These are phyloP conservation scores for Willowsia nigromaculata DNA, from an alignment of 2,888 invertebrate species.

Conservation along the genomic window DNA sequence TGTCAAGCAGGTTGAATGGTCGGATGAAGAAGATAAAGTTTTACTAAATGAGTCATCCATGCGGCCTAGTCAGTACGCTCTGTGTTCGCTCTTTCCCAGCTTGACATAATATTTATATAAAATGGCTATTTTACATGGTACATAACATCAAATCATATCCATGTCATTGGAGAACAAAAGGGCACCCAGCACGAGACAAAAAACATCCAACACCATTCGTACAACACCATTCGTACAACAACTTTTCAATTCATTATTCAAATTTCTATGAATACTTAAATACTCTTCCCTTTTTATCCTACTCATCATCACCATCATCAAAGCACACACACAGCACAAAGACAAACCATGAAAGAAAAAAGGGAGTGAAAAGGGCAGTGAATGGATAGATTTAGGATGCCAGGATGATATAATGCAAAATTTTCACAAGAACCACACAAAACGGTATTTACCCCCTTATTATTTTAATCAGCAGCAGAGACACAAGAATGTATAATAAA, in stretches of 20 bases:
- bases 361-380: conserved; percentile 38
- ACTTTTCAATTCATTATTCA: conserved; percentile 77
- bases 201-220: conserved; percentile 19
- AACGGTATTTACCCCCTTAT: conserved; percentile 56
- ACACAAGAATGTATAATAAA: conserved; percentile 29
- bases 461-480: conserved; percentile 59
- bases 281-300: conserved; percentile 65
- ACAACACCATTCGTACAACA: background rate
- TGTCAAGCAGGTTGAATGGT: background rate
- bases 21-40: conserved; percentile 2
- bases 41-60: conserved; percentile 26
- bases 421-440: conserved; percentile 49
- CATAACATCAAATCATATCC: conserved; percentile 8
- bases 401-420: conserved; percentile 43
- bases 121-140: conserved; percentile 32
- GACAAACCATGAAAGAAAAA: conserved; percentile 22
- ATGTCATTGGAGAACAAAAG: conserved; percentile 54
- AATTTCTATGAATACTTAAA: conserved; percentile 78
- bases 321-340: background rate
- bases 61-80: background rate
- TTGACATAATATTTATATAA: conserved; percentile 37
- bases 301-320: conserved; percentile 16
- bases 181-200: conserved; percentile 46
- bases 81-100: background rate
- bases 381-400: background rate